Evolutionary conservation across 2,113 vertebrate species (phyloP).

Genomic region (Cyphomyrus discorhynchus): DNA sequence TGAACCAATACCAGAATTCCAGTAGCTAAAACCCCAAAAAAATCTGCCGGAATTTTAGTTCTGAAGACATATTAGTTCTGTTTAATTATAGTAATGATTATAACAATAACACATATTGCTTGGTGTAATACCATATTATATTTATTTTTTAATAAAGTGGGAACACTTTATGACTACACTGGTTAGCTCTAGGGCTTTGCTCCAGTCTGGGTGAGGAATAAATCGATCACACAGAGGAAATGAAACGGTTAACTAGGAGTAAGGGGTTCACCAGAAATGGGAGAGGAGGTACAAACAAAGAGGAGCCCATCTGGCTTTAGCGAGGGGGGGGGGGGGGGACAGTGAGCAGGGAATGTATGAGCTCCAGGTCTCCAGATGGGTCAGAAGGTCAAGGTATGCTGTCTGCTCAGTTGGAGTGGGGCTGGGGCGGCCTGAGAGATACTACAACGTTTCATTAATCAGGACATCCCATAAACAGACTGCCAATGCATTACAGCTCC

Average conservation of each 20-base stretch:
- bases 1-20: not conserved
- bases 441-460: not conserved
- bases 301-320: not conserved
- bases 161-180: not conserved
- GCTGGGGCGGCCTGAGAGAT: not conserved
- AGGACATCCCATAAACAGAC: not conserved
- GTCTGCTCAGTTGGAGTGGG: not conserved
- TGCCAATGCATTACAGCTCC: not conserved
- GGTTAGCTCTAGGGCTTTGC: not conserved
- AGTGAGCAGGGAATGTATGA: not conserved
- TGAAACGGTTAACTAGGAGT: not conserved
- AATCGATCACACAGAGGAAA: not conserved
- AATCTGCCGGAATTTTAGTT: not conserved
- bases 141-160: not conserved
- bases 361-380: not conserved
- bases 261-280: not conserved
- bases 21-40: not conserved
- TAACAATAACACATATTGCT: not conserved
- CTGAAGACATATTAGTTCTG: not conserved
- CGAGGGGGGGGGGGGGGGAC: not conserved
- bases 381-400: not conserved
- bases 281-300: not conserved
- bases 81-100: not conserved
- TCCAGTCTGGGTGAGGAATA: not conserved
- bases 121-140: not conserved